Evolutionary conservation across 1,140 invertebrate genomes (phyloP).

Genomic region (Lucilia sericata): DNA sequence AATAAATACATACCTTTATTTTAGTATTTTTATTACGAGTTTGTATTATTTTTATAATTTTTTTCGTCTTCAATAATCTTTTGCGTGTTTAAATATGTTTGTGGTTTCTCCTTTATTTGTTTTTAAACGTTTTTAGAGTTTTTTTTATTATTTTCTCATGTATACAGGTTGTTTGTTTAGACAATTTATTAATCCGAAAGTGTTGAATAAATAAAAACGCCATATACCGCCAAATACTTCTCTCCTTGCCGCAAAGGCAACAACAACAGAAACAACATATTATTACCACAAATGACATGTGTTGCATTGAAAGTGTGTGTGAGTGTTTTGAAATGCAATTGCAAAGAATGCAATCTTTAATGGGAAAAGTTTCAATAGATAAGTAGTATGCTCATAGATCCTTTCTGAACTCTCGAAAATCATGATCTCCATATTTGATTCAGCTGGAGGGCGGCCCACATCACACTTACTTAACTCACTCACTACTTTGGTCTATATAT

Average conservation of each 20-base stretch:
- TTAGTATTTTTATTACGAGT: background rate
- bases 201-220: slow-evolving; percentile 46
- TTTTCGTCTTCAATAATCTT: slow-evolving; percentile 32
- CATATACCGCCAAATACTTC: slow-evolving; percentile 25
- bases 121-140: slow-evolving; percentile 30
- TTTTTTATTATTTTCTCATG: slow-evolving; percentile 6
- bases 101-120: slow-evolving; percentile 43
- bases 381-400: too few relatives aligned
- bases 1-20: too few relatives aligned
- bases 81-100: slow-evolving; percentile 27
- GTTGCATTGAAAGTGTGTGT: background rate
- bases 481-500: too few relatives aligned
- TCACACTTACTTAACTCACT: too few relatives aligned
- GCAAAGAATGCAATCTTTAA: background rate
- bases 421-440: too few relatives aligned
- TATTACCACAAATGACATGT: slow-evolving; percentile 31
- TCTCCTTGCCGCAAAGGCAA: background rate
- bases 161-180: slow-evolving; percentile 40
- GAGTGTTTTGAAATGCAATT: background rate
- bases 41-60: background rate
- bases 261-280: slow-evolving; percentile 5
- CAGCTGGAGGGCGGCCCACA: too few relatives aligned
- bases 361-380: too few relatives aligned
- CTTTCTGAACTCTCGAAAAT: too few relatives aligned
- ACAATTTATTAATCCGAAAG: slow-evolving; percentile 47